Percentiles rank a stretch among this genome's conserved stretches.
Conservation (phyloP, 2,113 vertebrate genomes). For the Setophaga petechia region DNA sequence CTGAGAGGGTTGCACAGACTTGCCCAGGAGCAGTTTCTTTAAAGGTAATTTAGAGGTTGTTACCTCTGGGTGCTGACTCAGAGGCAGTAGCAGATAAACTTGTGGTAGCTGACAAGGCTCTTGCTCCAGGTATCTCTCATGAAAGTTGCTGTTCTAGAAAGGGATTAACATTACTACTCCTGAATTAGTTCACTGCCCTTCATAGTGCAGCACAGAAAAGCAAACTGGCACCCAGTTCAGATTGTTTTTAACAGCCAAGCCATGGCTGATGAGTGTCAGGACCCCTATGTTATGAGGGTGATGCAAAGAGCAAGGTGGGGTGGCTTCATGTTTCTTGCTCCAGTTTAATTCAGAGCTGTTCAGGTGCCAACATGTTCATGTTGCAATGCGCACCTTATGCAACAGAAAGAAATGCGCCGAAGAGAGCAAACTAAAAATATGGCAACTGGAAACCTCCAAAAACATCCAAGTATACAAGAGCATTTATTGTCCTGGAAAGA, state of each 20-base stretch:
- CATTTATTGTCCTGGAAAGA: background rate
- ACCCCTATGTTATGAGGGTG: background rate
- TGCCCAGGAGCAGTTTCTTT: background rate
- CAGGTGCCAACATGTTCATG: background rate
- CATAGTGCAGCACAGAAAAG: background rate
- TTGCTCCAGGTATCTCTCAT: background rate
- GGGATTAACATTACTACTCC: background rate
- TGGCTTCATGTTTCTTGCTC: background rate
- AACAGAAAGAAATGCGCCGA: background rate
- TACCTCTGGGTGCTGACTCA: background rate
- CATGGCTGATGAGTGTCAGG: background rate
- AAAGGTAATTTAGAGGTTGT: background rate
- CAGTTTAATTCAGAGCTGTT: background rate
- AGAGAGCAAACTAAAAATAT: background rate
- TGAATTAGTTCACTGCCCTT: background rate
- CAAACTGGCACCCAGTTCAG: background rate
- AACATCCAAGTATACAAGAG: background rate
- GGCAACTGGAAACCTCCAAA: background rate
- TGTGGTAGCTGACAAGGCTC: background rate
- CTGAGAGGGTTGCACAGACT: background rate
- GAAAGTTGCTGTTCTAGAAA: background rate
- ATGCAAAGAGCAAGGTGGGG: conserved; percentile 1
- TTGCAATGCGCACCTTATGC: background rate
- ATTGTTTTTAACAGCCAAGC: background rate
- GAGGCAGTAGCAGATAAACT: background rate